Percentiles rank a stretch among this genome's conserved stretches.
Evolutionary conservation across 2,888 invertebrate genomes (phyloP).

Genomic region (Troilus luridus): DNA sequence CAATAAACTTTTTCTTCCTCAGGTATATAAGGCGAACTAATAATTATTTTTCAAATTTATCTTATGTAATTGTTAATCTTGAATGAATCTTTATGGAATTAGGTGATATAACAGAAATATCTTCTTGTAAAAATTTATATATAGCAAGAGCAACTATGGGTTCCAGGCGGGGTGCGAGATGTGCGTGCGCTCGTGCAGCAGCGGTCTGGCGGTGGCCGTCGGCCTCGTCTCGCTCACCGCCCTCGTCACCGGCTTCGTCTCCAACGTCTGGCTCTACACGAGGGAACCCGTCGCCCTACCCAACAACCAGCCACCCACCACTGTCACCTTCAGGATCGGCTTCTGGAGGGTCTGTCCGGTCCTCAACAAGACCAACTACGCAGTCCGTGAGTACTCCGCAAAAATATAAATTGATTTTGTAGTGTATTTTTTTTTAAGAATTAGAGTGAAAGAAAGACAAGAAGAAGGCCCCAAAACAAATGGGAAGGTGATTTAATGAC

Average conservation of each 20-base stretch:
- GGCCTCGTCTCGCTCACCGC: conserved; percentile 70
- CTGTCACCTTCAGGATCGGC: conserved; percentile 71
- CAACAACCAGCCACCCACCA: conserved; percentile 70
- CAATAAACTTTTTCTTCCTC: no score
- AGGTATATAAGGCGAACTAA: no score
- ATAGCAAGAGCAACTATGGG: not conserved
- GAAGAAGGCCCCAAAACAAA: no score
- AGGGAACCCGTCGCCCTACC: conserved; percentile 71
- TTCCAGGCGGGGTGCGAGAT: conserved; percentile 59
- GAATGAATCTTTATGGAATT: no score
- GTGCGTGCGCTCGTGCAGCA: conserved; percentile 65
- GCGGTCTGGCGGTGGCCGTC: conserved; percentile 71
- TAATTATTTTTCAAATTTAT: no score
- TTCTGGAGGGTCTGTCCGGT: conserved; percentile 72
- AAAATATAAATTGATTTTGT: not conserved
- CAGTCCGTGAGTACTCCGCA: conserved; percentile 70
- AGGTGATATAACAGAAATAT: no score
- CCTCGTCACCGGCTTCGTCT: conserved; percentile 71
- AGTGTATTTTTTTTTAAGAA: no score
- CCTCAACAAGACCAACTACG: conserved; percentile 70
- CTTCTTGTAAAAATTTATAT: no score
- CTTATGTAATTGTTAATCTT: no score
- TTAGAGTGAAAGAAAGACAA: no score
- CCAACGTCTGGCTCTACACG: conserved; percentile 72
- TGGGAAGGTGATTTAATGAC: no score